These are phyloP conservation scores for Phania funesta DNA, from an alignment of 2,888 invertebrate genomes.

Conservation along the genomic window DNA sequence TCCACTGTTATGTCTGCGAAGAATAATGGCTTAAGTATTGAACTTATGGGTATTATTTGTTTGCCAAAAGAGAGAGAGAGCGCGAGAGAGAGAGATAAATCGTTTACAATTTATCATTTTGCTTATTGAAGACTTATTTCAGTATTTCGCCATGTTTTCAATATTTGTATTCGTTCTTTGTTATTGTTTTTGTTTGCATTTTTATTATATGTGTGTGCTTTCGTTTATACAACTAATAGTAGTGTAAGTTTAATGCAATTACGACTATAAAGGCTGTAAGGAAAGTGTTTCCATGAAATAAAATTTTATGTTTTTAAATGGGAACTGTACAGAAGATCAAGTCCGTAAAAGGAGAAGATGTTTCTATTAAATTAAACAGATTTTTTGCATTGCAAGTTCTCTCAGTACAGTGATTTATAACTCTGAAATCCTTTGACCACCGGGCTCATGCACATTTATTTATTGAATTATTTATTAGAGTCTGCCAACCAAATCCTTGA, in stretches of 20 bases:
- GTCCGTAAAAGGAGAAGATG: too few relatives aligned
- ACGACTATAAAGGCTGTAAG: too few relatives aligned
- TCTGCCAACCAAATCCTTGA: conserved; percentile 41
- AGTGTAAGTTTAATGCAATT: conserved; percentile 40
- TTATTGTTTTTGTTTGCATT: background rate
- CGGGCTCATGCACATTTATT: background rate
- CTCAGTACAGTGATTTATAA: background rate
- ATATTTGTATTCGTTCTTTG: background rate
- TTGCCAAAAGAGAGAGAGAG: background rate
- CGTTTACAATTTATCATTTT: conserved; percentile 57
- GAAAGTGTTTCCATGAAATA: too few relatives aligned
- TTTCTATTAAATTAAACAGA: too few relatives aligned
- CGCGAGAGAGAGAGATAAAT: conserved; percentile 27
- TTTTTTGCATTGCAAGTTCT: too few relatives aligned
- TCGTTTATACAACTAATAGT: conserved; percentile 40
- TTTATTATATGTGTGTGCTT: background rate
- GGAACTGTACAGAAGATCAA: too few relatives aligned
- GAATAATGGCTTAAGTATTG: conserved; percentile 5
- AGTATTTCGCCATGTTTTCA: conserved; percentile 6
- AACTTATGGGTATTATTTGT: conserved; percentile 13
- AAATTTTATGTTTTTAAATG: too few relatives aligned
- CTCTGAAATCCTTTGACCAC: background rate
- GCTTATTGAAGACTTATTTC: conserved; percentile 56
- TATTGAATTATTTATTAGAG: conserved; percentile 15
- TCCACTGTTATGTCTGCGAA: background rate